A percentile compares a stretch with the other conserved stretches of the same genome.
Conservation (phyloP, 2,888 invertebrate species). For the Carterocephalus palaemon region DNA sequence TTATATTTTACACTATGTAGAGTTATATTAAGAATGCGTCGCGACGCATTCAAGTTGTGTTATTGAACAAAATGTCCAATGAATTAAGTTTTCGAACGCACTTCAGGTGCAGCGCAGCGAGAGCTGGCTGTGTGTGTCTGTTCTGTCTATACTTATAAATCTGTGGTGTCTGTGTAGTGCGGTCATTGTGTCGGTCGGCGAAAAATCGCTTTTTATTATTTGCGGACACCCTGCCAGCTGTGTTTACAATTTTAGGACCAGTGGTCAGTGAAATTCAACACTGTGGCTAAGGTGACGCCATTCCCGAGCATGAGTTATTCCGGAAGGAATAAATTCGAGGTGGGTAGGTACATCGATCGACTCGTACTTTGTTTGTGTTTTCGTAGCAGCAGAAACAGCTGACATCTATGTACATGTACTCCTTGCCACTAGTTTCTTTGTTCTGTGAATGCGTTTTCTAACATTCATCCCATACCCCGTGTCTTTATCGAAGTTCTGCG, state of each 20-base stretch:
- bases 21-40: too few relatives aligned
- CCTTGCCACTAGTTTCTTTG: constrained; percentile 55
- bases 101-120: constrained; percentile 5
- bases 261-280: constrained; percentile 49
- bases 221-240: constrained; percentile 5
- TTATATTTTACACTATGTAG: too few relatives aligned
- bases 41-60: too few relatives aligned
- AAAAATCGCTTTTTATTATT: constrained; percentile 26
- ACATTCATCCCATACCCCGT: background rate
- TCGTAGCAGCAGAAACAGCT: constrained; percentile 80
- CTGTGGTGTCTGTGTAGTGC: too few relatives aligned
- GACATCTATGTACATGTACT: constrained; percentile 54
- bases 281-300: constrained; percentile 75
- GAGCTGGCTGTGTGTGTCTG: too few relatives aligned
- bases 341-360: constrained; percentile 67
- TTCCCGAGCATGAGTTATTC: constrained; percentile 80
- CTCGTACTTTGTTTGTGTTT: constrained; percentile 62
- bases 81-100: constrained; percentile 13
- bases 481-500: background rate
- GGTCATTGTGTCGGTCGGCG: constrained; percentile 29
- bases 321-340: constrained; percentile 83
- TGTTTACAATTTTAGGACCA: constrained; percentile 18
- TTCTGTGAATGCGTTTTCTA: constrained; percentile 36
- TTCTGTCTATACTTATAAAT: too few relatives aligned
- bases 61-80: background rate